Conservation (phyloP, 1,140 invertebrate species). For the Akabosia matsudoensis region DNA sequence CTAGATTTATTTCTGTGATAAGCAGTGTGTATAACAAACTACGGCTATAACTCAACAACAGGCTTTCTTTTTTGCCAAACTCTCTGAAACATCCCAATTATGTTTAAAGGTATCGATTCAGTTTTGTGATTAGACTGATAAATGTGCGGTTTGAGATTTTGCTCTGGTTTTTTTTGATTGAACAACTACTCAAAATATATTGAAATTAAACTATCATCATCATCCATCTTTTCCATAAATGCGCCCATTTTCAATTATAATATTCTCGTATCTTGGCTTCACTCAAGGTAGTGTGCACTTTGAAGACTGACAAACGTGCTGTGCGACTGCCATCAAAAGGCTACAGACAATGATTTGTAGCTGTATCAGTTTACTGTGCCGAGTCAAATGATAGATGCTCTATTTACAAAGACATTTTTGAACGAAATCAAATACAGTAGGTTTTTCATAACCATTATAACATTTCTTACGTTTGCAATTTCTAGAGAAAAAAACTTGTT, state of each 20-base stretch:
- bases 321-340: too few relatives aligned
- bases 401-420: too few relatives aligned
- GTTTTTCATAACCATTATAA: too few relatives aligned
- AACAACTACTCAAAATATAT: not conserved
- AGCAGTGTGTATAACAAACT: not conserved
- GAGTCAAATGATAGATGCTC: too few relatives aligned
- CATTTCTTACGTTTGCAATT: not conserved
- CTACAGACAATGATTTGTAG: too few relatives aligned
- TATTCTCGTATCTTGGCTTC: not conserved
- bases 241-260: not conserved
- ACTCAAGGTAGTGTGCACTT: too few relatives aligned
- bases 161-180: not conserved
- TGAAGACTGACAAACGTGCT: too few relatives aligned
- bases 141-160: not conserved
- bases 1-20: constrained; percentile 4
- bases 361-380: too few relatives aligned
- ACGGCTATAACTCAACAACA: not conserved
- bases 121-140: not conserved
- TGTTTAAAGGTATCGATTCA: not conserved
- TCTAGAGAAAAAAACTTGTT: not conserved
- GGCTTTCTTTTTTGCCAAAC: not conserved
- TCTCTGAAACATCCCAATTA: not conserved
- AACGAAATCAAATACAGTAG: too few relatives aligned
- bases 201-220: constrained; percentile 2
- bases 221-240: not conserved